These are phyloP conservation scores for Paradisaea rubra DNA, from an alignment of 2,113 vertebrate genomes.

Conservation along the genomic window DNA sequence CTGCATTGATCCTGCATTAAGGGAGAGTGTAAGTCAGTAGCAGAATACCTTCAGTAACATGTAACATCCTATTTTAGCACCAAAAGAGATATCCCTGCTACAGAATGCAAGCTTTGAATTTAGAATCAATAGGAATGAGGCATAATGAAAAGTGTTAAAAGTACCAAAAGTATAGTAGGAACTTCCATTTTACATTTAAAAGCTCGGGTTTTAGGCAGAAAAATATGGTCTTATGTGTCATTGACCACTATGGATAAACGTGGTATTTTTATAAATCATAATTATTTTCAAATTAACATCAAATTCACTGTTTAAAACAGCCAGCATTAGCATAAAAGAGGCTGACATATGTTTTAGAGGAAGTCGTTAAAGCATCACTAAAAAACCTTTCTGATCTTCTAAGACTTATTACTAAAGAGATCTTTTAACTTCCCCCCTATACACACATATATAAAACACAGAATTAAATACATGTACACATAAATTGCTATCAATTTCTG, in stretches of 20 bases:
- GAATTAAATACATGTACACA: slow-evolving; percentile 29
- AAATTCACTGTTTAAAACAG: not conserved
- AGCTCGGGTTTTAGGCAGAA: not conserved
- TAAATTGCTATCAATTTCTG: not conserved
- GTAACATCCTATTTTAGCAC: slow-evolving; percentile 6
- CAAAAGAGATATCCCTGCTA: not conserved
- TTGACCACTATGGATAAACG: not conserved
- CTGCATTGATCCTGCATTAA: not conserved
- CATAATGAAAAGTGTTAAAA: not conserved
- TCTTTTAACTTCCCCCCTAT: slow-evolving; percentile 27
- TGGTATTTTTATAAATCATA: not conserved
- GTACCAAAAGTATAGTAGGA: slow-evolving; percentile 21
- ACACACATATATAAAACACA: not conserved
- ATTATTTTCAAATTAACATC: not conserved
- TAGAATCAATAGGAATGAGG: not conserved
- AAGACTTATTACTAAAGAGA: not conserved
- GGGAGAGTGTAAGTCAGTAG: not conserved
- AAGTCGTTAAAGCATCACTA: not conserved
- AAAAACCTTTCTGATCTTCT: not conserved
- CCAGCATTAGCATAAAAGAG: not conserved
- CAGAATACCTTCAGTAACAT: not conserved
- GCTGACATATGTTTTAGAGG: not conserved
- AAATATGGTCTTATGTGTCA: not conserved
- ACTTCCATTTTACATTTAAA: slow-evolving; percentile 10
- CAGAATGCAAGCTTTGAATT: not conserved